These are phyloP conservation scores for Polydrusus tereticollis DNA, from an alignment of 2,888 invertebrate species.

Conservation along the genomic window DNA sequence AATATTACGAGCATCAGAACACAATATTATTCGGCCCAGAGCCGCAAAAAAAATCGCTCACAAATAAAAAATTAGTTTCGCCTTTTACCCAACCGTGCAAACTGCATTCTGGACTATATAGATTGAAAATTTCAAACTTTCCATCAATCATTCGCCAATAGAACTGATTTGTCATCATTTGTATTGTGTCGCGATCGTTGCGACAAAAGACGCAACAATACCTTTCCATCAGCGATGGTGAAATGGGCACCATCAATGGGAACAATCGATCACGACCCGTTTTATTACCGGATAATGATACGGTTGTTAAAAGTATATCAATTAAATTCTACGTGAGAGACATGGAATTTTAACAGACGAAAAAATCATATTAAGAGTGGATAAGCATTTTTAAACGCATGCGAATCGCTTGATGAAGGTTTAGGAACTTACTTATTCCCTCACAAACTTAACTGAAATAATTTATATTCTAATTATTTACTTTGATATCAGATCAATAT, in stretches of 20 bases:
- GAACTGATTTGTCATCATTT: slow-evolving; percentile 61
- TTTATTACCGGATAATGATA: slow-evolving; percentile 60
- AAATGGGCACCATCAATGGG: slow-evolving; percentile 29
- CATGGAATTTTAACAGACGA: too few species aligned
- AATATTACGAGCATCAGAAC: too few species aligned
- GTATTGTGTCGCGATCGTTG: slow-evolving; percentile 54
- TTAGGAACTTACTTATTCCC: too few species aligned
- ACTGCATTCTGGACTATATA: not conserved
- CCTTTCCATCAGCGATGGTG: slow-evolving; percentile 22
- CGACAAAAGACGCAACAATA: slow-evolving; percentile 56
- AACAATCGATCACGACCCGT: slow-evolving; percentile 57
- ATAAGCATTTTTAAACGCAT: too few species aligned
- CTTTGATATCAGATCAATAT: too few species aligned
- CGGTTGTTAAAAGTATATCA: slow-evolving; percentile 63
- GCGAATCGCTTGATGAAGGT: too few species aligned
- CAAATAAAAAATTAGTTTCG: slow-evolving; percentile 29
- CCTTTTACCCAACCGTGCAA: slow-evolving; percentile 26
- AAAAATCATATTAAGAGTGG: too few species aligned
- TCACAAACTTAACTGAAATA: too few species aligned
- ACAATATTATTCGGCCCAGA: too few species aligned
- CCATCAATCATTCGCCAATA: slow-evolving; percentile 59
- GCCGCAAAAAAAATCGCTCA: too few species aligned
- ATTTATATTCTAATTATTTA: too few species aligned
- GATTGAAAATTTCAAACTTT: slow-evolving; percentile 30
- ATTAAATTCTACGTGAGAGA: slow-evolving; percentile 49